Evolutionary conservation across 2,113 vertebrate species (phyloP).

Genomic region (Phalacrocorax brasilianus): DNA sequence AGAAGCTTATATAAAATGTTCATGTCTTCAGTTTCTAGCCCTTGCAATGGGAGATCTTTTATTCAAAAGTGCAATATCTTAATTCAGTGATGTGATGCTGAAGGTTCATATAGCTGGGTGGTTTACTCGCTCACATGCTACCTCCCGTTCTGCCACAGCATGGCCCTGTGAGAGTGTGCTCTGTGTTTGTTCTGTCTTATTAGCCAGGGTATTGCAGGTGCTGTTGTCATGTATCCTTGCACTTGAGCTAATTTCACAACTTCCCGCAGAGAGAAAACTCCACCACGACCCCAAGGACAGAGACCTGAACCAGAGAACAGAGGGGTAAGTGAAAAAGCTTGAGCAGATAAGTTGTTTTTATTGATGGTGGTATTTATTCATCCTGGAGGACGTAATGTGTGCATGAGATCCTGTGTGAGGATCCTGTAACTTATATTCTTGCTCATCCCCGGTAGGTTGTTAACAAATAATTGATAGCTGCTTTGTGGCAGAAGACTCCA

Average conservation of each 20-base stretch:
- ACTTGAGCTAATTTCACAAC: slow-evolving; percentile 14
- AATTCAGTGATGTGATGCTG: not conserved
- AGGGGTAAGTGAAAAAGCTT: slow-evolving; percentile 81
- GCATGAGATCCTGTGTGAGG: not conserved
- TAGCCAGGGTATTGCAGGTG: not conserved
- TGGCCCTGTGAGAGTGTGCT: not conserved
- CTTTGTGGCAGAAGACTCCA: not conserved
- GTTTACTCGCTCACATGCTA: not conserved
- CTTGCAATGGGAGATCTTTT: not conserved
- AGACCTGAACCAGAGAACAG: slow-evolving; percentile 97
- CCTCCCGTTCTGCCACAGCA: not conserved
- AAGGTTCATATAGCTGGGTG: not conserved
- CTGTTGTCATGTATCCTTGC: not conserved
- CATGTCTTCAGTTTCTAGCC: not conserved
- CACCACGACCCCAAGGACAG: slow-evolving; percentile 96
- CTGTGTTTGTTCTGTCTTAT: not conserved
- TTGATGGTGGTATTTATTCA: not conserved
- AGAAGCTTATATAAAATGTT: not conserved
- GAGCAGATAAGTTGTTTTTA: not conserved
- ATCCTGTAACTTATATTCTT: not conserved
- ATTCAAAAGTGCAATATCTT: not conserved
- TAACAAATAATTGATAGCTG: not conserved
- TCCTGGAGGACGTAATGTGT: not conserved
- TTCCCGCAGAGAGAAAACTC: slow-evolving; percentile 90
- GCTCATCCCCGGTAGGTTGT: not conserved